Evolutionary conservation across 2,888 invertebrate species (phyloP), one percentile per base, ranked within the genome.

Genomic region (Prenolepis imparis): DNA sequence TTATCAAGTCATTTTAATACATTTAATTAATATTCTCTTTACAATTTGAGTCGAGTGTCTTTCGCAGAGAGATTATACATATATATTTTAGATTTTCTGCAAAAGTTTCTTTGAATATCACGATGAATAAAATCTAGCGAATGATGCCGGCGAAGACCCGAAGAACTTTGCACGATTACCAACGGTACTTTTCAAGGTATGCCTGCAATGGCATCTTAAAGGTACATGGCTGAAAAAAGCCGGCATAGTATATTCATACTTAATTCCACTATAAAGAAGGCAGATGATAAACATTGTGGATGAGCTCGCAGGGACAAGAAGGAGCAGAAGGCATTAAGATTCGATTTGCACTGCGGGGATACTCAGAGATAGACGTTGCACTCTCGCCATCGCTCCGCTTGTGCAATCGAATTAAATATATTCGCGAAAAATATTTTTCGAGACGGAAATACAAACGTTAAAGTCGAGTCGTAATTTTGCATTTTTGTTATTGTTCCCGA

Each of bases 211-310:
- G 72, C 59, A 80, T 80, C 44, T 80, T 72, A 70, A 72, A 44
- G 57, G 57, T 41, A 21, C 11, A 68, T n/a, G 24, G 28, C n/a
- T 74, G 28, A 36, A 77, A 77, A 77, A 72, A 59, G 36, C 12
- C 44, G 57, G 78, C 70, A 78, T 78, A 11, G 77, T 68, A 41
- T 64, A 24, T 70, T 70, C 57, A 12, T 72, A 59, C 59, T 59
- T 72, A 44, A 72, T 44, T 59, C 44, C 44, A 6, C 39, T 24
- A 18, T 36, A 59, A 80, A 80, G 72, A 72, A 80, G 59, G 59
- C 59, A 18, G 57, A 78, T 78, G 70, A 78, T 72, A 72, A 80
- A 72, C 59, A 80, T 72, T 72, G 41, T 32, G 72, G 41, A 70
- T 68, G 55, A 68, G n/a, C 55, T 67, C 21, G 75, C 18, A 77